Conservation (phyloP, 1,140 invertebrate species). For the Panagrolaimus sp. region DNA sequence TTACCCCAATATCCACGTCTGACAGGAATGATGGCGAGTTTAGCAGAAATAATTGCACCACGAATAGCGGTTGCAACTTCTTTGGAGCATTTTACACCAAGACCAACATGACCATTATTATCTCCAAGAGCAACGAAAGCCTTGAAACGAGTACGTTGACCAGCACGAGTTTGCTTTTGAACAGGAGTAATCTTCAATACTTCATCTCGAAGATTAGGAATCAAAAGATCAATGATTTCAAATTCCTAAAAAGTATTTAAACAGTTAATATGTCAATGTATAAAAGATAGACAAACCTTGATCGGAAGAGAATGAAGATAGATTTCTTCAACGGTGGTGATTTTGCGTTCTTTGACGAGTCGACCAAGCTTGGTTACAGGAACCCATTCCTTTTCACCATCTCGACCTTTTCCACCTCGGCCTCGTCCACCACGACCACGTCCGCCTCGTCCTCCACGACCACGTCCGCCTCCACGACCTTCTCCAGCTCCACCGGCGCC, state of each 20-base stretch:
- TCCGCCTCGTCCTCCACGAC: conserved; percentile 73
- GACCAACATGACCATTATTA: conserved; percentile 92
- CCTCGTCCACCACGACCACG: conserved; percentile 75
- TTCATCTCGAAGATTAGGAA: conserved; percentile 90
- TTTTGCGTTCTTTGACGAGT: conserved; percentile 91
- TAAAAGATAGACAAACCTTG: conserved; percentile 66
- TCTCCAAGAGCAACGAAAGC: conserved; percentile 88
- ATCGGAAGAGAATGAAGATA: conserved; percentile 97
- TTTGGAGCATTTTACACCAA: conserved; percentile 98
- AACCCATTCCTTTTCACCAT: conserved; percentile 84
- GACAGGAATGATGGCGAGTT: conserved; percentile 95
- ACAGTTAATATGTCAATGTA: too few species aligned
- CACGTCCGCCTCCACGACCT: conserved; percentile 51
- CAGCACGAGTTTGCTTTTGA: conserved; percentile 98
- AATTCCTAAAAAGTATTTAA: conserved; percentile 72
- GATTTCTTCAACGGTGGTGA: conserved; percentile 91
- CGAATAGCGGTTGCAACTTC: conserved; percentile 99
- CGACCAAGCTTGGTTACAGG: conserved; percentile 97
- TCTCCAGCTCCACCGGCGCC: conserved; percentile 42
- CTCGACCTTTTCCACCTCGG: conserved; percentile 68
- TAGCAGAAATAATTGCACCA: conserved; percentile 94
- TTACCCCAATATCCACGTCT: conserved; percentile 98
- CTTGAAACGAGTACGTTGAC: conserved; percentile 98
- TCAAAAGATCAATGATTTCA: conserved; percentile 97
- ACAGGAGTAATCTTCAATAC: conserved; percentile 99